Conservation (phyloP, 2,113 vertebrate genomes). For the Oxygymnocypris stewartii region DNA sequence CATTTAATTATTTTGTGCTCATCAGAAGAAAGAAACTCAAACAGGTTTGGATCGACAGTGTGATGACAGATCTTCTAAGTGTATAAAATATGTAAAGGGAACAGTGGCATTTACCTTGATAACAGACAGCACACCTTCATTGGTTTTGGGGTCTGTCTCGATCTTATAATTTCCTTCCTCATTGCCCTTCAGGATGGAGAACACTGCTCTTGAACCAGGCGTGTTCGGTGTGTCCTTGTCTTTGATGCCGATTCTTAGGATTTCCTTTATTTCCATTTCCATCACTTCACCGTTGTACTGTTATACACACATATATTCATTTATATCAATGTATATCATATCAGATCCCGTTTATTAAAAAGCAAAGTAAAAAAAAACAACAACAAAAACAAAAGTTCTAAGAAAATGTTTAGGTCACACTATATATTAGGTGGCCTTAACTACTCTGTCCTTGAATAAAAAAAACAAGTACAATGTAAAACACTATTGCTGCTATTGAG, state of each 20-base stretch:
- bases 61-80: not conserved
- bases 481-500: too few relatives aligned
- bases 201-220: conserved; percentile 74
- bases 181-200: conserved; percentile 72
- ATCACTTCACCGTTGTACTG: conserved; percentile 61
- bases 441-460: too few relatives aligned
- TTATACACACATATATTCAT: conserved; percentile 24
- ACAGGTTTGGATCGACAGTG: not conserved
- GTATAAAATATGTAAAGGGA: not conserved
- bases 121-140: conserved; percentile 78
- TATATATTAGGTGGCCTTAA: too few relatives aligned
- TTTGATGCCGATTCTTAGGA: conserved; percentile 71
- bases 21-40: not conserved
- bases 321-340: not conserved
- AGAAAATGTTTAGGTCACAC: too few relatives aligned
- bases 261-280: conserved; percentile 50
- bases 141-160: conserved; percentile 76
- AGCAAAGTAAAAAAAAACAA: too few relatives aligned
- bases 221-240: conserved; percentile 74
- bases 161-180: conserved; percentile 72
- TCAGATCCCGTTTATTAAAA: not conserved
- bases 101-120: conserved; percentile 72
- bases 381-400: too few relatives aligned
- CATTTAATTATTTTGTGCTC: not conserved
- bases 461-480: too few relatives aligned